Conservation (phyloP, 2,113 vertebrate genomes). For the Ginglymostoma cirratum region DNA sequence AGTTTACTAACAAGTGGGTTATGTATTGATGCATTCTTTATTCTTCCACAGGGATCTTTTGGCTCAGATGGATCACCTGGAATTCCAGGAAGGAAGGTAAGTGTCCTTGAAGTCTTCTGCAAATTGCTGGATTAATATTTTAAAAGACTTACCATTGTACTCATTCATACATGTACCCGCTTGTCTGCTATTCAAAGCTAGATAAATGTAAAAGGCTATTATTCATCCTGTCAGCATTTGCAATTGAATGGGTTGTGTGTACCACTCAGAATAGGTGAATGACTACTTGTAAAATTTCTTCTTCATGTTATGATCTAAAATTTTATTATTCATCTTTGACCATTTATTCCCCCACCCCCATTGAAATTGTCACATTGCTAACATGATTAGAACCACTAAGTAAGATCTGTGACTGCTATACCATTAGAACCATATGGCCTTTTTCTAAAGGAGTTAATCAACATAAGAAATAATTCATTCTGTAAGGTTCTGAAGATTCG, state of each 20-base stretch:
- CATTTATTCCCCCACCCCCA: not conserved
- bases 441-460: not conserved
- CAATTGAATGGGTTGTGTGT: not conserved
- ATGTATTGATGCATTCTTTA: not conserved
- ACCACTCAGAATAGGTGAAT: not conserved
- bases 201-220: not conserved
- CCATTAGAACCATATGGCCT: not conserved
- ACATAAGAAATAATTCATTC: not conserved
- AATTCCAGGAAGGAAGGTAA: slow-evolving; percentile 64
- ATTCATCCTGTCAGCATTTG: not conserved
- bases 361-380: not conserved
- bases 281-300: not conserved
- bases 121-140: not conserved
- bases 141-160: not conserved
- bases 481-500: not conserved
- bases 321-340: not conserved
- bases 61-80: slow-evolving; percentile 70
- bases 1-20: no score
- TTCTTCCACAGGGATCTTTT: slow-evolving; percentile 64
- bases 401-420: not conserved
- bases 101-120: not conserved
- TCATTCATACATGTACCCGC: not conserved
- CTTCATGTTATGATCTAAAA: not conserved
- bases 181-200: not conserved
- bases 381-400: no score